phyloP scores from a whole-genome alignment of 2,888 invertebrate species.

The Hypomecis punctinalis region DNA sequence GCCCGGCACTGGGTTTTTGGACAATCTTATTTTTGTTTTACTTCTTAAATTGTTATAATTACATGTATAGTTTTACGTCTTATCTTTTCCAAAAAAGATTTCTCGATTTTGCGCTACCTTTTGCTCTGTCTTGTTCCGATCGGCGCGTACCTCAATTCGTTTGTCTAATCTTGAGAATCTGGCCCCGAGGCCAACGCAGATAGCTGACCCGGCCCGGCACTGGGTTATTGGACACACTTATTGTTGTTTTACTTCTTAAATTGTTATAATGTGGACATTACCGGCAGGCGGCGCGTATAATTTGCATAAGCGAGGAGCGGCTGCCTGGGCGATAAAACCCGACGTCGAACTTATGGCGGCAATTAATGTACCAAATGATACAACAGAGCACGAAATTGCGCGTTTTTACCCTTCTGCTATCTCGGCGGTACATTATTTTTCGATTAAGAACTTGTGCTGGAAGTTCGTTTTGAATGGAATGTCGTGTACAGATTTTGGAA shows the following conservation, averaged over 20 bases:
- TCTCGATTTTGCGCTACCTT: no score
- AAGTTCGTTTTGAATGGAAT: background rate
- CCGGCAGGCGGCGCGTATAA: conserved; percentile 73
- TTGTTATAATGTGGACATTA: conserved; percentile 80
- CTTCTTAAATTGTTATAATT: no score
- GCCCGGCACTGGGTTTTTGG: no score
- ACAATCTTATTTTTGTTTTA: no score
- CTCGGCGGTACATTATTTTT: conserved; percentile 59
- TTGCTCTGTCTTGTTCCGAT: no score
- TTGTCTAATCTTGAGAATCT: conserved; percentile 2
- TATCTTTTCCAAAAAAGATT: no score
- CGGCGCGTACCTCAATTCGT: no score
- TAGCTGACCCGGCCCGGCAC: conserved; percentile 12
- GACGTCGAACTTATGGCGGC: conserved; percentile 74
- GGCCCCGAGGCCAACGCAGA: conserved; percentile 7
- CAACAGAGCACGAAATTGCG: conserved; percentile 65
- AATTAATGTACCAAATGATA: conserved; percentile 81
- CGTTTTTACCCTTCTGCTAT: conserved; percentile 53
- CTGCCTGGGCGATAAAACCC: conserved; percentile 74
- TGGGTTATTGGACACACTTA: conserved; percentile 62
- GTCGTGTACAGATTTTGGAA: no score
- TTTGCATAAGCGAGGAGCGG: conserved; percentile 73
- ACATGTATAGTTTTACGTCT: no score
- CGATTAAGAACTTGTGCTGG: conserved; percentile 58
- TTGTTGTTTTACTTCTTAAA: conserved; percentile 83